Conservation (phyloP, 2,797 vertebrate genomes). For the Rhabdomys pumilio region DNA sequence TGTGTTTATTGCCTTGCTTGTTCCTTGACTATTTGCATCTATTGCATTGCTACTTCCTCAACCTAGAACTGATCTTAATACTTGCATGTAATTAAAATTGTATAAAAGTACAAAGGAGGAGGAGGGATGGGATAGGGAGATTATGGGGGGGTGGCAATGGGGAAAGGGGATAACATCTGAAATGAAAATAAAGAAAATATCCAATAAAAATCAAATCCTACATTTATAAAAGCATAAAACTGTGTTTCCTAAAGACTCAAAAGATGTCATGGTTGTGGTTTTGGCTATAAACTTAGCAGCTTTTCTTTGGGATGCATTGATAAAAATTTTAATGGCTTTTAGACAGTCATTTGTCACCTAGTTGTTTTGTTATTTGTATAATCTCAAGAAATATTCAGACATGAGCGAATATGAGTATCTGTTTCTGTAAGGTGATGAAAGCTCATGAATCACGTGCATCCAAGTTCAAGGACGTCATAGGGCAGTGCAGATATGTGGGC, state of each 20-base stretch:
- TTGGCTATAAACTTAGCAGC: background rate
- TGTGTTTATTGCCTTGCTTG: too few relatives aligned
- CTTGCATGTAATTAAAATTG: too few relatives aligned
- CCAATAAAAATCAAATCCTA: too few relatives aligned
- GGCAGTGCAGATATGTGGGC: background rate
- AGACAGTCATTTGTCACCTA: constrained; percentile 1
- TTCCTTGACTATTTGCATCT: too few relatives aligned
- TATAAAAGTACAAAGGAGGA: too few relatives aligned
- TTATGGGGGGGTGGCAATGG: too few relatives aligned
- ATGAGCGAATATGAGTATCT: background rate
- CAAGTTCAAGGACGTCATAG: background rate
- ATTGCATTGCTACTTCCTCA: too few relatives aligned
- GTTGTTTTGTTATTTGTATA: background rate
- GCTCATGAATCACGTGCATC: background rate
- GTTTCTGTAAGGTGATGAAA: background rate
- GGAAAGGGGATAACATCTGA: too few relatives aligned
- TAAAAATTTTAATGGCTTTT: background rate
- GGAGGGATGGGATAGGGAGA: too few relatives aligned
- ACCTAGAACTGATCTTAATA: too few relatives aligned
- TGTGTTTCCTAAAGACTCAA: background rate
- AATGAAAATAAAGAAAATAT: too few relatives aligned
- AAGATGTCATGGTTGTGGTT: background rate
- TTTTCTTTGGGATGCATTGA: background rate
- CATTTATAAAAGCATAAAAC: background rate
- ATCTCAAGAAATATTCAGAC: background rate